Evolutionary conservation across 2,888 invertebrate genomes (phyloP).

Genomic region (Entomobrya multifasciata): DNA sequence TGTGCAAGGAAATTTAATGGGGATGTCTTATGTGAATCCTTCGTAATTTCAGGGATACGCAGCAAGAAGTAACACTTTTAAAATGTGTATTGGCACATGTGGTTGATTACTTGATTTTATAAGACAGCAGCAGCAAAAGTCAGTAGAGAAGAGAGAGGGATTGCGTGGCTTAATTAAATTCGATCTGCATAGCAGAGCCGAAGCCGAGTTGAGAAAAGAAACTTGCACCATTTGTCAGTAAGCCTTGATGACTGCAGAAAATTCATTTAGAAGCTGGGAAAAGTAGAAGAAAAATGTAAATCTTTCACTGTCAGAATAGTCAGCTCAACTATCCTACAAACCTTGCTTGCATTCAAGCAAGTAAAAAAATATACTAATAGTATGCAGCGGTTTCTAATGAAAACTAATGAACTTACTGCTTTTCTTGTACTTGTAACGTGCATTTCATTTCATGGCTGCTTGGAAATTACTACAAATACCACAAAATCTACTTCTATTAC

Average conservation of each 20-base stretch:
- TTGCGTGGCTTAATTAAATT: constrained; percentile 43
- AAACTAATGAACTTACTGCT: constrained; percentile 39
- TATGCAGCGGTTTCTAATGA: constrained; percentile 47
- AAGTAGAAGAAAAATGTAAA: too few relatives aligned
- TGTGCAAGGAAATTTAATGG: too few relatives aligned
- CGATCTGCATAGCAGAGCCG: background rate
- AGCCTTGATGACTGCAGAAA: background rate
- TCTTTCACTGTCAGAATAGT: background rate
- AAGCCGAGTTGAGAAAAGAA: background rate
- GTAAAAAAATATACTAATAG: background rate
- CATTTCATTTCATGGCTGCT: constrained; percentile 18
- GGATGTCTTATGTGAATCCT: too few relatives aligned
- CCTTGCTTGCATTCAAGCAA: too few relatives aligned
- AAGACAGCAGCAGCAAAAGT: background rate
- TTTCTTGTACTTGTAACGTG: background rate
- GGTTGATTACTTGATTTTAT: constrained; percentile 18
- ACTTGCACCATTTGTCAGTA: background rate
- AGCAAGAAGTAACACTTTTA: too few relatives aligned
- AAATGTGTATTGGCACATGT: background rate
- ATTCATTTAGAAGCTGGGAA: constrained; percentile 23
- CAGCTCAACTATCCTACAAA: background rate
- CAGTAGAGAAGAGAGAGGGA: background rate
- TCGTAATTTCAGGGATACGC: background rate
- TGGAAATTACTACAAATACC: background rate
- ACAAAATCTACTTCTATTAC: background rate